Conservation (phyloP, 23 tunicate species). For the Aplidium turbinatum region DNA sequence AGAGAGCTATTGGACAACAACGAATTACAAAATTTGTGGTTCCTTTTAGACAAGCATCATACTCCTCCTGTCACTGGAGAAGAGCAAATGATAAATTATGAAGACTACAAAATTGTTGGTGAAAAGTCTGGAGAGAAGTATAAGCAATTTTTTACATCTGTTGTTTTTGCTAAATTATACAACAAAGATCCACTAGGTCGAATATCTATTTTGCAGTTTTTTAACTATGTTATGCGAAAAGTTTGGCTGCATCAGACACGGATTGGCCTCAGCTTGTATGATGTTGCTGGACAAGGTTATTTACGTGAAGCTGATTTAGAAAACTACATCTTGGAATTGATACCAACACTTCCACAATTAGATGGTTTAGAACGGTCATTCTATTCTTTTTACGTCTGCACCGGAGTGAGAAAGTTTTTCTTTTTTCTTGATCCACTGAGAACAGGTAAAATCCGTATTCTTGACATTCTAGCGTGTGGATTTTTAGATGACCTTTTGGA, state of each 20-base stretch:
- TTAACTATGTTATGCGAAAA: constrained; percentile 99
- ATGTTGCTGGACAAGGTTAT: constrained; percentile 97
- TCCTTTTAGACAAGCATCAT: constrained; percentile 87
- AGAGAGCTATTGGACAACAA: constrained; percentile 93
- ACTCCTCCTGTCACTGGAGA: constrained; percentile 67
- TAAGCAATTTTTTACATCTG: constrained; percentile 79
- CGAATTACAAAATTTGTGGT: constrained; percentile 97
- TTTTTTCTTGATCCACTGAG: constrained; percentile 96
- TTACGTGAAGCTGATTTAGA: constrained; percentile 96
- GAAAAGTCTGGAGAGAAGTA: constrained; percentile 77
- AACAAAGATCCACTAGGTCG: constrained; percentile 88
- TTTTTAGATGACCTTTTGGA: constrained; percentile 97
- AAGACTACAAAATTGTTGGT: constrained; percentile 65
- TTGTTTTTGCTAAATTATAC: constrained; percentile 73
- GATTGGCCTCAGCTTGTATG: constrained; percentile 94
- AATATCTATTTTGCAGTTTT: constrained; percentile 94
- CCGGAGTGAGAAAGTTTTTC: constrained; percentile 98
- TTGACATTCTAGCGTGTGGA: constrained; percentile 96
- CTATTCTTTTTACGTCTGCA: constrained; percentile 98
- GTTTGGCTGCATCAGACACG: constrained; percentile 99
- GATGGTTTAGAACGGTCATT: constrained; percentile 97
- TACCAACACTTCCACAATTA: constrained; percentile 97
- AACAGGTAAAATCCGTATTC: constrained; percentile 92
- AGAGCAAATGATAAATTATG: constrained; percentile 95
- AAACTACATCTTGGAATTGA: constrained; percentile 95